Conservation (phyloP, 2,797 vertebrate genomes). For the Smutsia gigantea region DNA sequence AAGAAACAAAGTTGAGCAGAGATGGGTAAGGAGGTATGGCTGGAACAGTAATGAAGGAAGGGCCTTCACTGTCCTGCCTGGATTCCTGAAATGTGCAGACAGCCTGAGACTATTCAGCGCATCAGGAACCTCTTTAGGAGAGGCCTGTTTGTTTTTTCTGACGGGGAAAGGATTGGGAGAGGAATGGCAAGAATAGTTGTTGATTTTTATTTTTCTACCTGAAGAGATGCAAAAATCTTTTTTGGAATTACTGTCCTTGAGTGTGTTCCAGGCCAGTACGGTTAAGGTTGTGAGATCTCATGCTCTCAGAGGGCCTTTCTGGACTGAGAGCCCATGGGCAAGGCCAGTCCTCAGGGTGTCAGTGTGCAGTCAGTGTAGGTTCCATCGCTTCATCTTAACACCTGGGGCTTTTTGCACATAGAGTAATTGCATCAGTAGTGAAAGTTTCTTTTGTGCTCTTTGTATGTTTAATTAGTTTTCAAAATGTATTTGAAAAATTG, state of each 20-base stretch:
- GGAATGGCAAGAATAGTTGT: not conserved
- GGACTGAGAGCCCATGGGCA: not conserved
- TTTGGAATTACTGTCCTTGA: not conserved
- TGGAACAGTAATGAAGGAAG: not conserved
- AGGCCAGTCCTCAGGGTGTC: not conserved
- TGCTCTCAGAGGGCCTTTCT: not conserved
- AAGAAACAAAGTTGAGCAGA: not conserved
- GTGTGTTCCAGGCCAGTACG: not conserved
- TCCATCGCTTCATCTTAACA: not conserved
- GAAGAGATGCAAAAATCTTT: not conserved
- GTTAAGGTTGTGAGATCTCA: not conserved
- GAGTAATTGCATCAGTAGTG: not conserved
- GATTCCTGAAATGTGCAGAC: not conserved
- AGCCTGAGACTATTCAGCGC: not conserved
- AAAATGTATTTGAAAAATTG: not conserved
- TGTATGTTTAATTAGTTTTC: not conserved
- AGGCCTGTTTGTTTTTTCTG: not conserved
- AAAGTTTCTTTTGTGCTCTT: conserved; percentile 5
- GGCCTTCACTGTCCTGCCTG: not conserved
- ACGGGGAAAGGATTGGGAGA: not conserved
- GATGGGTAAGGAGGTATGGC: not conserved
- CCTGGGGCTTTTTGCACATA: not conserved
- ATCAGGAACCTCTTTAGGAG: not conserved
- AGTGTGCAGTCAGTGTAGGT: not conserved
- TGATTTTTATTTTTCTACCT: not conserved